Base-by-base conservation (phyloP, 1,140 invertebrate species). In the Rhagoletis pomonella region DNA sequence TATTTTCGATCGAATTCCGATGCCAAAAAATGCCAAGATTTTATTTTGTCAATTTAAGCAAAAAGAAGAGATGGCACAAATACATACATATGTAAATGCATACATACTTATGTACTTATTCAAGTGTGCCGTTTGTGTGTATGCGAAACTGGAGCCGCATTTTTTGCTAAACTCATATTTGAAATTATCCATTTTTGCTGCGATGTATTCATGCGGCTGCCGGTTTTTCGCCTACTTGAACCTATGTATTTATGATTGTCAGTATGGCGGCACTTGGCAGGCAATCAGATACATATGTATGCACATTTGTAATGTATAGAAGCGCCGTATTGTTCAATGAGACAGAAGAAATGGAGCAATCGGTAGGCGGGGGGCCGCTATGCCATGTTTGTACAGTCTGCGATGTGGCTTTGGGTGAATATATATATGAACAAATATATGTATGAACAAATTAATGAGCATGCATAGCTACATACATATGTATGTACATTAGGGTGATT, bases 221-320 rank as follows among this genome's bases (percentile, higher is more conserved):
- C 73, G 44, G 73, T 55, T 81, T 81, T 81, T 81, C 73, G 73
- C 73, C 73, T 55, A 81, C 73, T 81, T 81, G 73, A 81, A 81
- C 73, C 50, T 55, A 81, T 29, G 29, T 29, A 29, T 81, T 81
- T 81, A 55, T 81, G 50, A 55, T 81, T 81, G 73, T 47, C 47
- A 81, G 73, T 19, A 17, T 19, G 73, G 47, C 73, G 73, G 73
- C 73, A 81, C 73, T 81, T 81, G 73, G 73, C 73, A 55, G 73
- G 47, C 73, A 81, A 17, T 81, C 50, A 81, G 7, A 19, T 69
- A 12, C 17, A n/a, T 19, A 2, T 55, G 47, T 29, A 77, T 77
- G 10, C 12, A 17, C 42, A 47, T 65, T 19, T 10, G 42, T n/a
- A 50, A 14, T 47, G 17, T 29, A 29, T 47, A 17, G 44, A 7